Evolutionary conservation across 2,888 invertebrate genomes (phyloP), one percentile per base, ranked within the genome.

Genomic region (Chamaedrilus cognettii): DNA sequence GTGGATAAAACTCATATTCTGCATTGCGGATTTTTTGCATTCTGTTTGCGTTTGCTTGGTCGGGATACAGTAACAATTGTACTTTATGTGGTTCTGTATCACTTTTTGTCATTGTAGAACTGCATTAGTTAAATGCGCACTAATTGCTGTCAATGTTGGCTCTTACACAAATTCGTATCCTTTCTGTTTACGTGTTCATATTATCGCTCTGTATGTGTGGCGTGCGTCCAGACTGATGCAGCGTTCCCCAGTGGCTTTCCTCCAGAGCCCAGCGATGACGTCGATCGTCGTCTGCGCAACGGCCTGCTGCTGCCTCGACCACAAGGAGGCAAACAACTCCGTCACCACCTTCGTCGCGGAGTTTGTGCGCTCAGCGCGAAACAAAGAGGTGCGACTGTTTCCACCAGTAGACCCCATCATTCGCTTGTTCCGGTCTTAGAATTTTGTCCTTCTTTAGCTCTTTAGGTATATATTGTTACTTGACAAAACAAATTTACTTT

Each of bases 261-360:
- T 99, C 71, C 89, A 90, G 76, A 90, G 91, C 73, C 86, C 89
- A 15, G 88, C 92, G 35, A 86, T 92, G 61, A 87, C 88, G 35
- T 88, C 90, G 5, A 90, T 95, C 73, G 85, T 96, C 74, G 90
- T 91, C 78, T 93, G 94, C 84, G 94, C 91, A 51, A 85, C 92
- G 56, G 87, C 91, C 74, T 93, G 95, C 1, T 89, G 91, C 71
- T 87, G 89, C 5, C 87, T 98, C 64, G 96, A 97, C 83, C 97
- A 97, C 85, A 90, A 92, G 82, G 96, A 97, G 81, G 96, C 97
- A 30, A 96, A 95, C 86, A 90, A 91, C 65, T 94, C 96, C 57
- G 95, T 98, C 59, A 94, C 95, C 91, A 96, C 95, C 86, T 98
- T 97, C 86, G 91, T 97, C 75, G 89, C 88, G 77, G 96, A 96